Evolutionary conservation across 2,113 vertebrate genomes (phyloP), one percentile per base, ranked within the genome.

Genomic region (Corythornis vintsioides): DNA sequence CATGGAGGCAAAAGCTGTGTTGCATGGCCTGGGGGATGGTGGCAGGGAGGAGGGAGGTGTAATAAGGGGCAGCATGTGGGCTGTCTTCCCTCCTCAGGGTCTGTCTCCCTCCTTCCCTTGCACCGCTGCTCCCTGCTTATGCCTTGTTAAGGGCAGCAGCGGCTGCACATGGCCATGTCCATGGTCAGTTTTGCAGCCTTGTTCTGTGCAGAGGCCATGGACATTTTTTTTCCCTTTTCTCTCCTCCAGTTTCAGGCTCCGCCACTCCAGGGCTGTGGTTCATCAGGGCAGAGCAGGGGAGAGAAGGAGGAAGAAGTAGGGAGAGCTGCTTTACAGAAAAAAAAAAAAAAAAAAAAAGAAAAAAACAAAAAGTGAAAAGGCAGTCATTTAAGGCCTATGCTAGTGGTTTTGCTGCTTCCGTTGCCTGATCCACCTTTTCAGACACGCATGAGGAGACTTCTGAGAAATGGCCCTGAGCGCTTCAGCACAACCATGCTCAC

Each of bases 351-450:
- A 72, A 26, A 40, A 26, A 19, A 35, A 64, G 38, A 47, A 70
- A 63, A 47, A 83, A 35, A 7, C 35, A 35, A 71, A 50, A 55
- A 79, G 24, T 40, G 29, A 79, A 80, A 88, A 92, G 11, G 56
- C 65, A 86, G 65, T 79, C 73, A 64, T 69, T 14, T 10, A 3
- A 57, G 40, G 92, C 88, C 73, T 88, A 90, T 6, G 26, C 53
- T 93, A 76, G 88, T 86, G 55, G 75, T 77, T 95, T 95, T 7
- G 5, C 82, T 1, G 4, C 66, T 96, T 94, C 88, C 70, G 72
- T 83, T 81, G 88, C 79, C 48, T 95, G 83, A 84, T 94, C 80
- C 88, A 94, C 86, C 83, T 96, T 93, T 90, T 70, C 86, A 95
- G 92, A 87, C 61, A 77, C 6, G 40, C 59, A 57, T 24, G 83